phyloP scores from a whole-genome alignment of 2,113 vertebrate species.

The Malurus alboscapulatus region DNA sequence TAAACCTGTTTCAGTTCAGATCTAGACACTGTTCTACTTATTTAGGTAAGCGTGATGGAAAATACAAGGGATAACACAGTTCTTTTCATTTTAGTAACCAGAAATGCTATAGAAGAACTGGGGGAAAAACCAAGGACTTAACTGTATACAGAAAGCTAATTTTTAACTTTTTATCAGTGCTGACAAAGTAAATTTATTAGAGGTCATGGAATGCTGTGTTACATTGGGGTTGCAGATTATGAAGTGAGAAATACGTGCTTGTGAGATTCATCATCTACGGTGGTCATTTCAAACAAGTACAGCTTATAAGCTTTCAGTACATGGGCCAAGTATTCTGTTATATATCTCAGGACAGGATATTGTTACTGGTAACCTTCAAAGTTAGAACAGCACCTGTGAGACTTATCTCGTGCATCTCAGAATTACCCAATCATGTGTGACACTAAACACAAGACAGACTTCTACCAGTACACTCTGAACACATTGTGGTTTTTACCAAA shows the following conservation, averaged over 20 bases:
- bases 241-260: conserved; percentile 20
- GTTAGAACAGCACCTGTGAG: conserved; percentile 64
- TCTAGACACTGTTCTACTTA: background rate
- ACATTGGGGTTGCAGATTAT: background rate
- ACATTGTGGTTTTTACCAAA: conserved; percentile 67
- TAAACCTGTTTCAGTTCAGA: background rate
- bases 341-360: conserved; percentile 85
- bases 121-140: conserved; percentile 50
- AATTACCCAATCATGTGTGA: conserved; percentile 71
- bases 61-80: background rate
- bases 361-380: conserved; percentile 80
- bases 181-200: conserved; percentile 60
- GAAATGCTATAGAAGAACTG: background rate
- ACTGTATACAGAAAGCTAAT: conserved; percentile 64
- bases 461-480: conserved; percentile 54
- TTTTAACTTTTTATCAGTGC: conserved; percentile 71
- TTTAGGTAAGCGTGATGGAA: background rate
- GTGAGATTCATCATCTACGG: background rate
- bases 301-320: conserved; percentile 8
- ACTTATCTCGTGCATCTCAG: conserved; percentile 70
- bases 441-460: conserved; percentile 53
- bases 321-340: conserved; percentile 47
- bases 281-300: conserved; percentile 40
- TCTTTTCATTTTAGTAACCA: background rate
- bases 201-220: conserved; percentile 43